Conservation (phyloP, 1,140 invertebrate species). For the Ladona fulva region DNA sequence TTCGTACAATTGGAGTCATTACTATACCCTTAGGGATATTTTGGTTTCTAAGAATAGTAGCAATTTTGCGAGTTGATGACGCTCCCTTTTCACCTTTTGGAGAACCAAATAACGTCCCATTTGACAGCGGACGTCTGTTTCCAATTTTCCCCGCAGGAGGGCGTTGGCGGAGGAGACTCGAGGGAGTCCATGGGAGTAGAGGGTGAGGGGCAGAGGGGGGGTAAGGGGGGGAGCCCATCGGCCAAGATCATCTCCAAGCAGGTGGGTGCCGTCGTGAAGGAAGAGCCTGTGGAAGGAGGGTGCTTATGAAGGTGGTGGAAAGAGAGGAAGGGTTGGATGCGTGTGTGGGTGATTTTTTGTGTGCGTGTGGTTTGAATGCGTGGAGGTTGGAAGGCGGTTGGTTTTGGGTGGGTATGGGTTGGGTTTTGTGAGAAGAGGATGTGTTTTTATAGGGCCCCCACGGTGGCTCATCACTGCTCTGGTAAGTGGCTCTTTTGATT, state of each 20-base stretch:
- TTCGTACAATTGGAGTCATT: too few relatives aligned
- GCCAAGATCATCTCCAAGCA: neutral
- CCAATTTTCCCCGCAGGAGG: neutral
- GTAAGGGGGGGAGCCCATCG: neutral
- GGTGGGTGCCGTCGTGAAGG: neutral
- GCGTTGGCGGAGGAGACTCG: neutral
- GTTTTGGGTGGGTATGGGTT: neutral
- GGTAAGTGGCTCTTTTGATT: too few relatives aligned
- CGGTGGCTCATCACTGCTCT: too few relatives aligned
- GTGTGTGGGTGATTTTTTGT: neutral
- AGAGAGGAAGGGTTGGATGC: neutral
- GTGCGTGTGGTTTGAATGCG: neutral
- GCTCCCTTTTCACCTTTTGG: too few relatives aligned
- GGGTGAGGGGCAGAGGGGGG: neutral
- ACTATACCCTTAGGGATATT: too few relatives aligned
- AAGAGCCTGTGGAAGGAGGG: neutral
- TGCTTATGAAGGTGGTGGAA: neutral
- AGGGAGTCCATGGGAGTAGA: neutral
- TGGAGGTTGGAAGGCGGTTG: neutral
- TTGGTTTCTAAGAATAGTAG: too few relatives aligned
- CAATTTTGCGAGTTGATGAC: too few relatives aligned
- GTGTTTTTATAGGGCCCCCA: too few relatives aligned
- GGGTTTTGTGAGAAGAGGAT: neutral
- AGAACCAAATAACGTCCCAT: too few relatives aligned
- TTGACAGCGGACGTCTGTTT: too few relatives aligned